Evolutionary conservation across 2,113 vertebrate species (phyloP).

Genomic region (Equus przewalskii): DNA sequence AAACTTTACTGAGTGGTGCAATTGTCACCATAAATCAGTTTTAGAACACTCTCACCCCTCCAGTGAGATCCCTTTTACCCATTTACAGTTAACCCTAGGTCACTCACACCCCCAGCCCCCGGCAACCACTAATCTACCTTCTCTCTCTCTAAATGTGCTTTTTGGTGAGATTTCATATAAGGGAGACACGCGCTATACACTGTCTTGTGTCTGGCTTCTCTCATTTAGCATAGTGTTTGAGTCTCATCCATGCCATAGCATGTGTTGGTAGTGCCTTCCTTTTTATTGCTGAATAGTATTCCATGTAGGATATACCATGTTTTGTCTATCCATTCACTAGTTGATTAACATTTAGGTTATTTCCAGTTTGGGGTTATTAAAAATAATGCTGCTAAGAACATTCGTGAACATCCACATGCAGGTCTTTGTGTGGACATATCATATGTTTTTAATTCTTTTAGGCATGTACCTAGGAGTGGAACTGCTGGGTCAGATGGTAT

Average conservation of each 20-base stretch:
- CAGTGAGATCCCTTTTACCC: neutral
- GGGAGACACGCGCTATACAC: rapidly evolving
- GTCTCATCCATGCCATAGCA: neutral
- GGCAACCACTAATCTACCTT: neutral
- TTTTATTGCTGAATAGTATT: neutral
- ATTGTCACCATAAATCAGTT: neutral
- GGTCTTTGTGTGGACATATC: neutral
- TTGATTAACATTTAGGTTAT: neutral
- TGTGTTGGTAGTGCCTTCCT: neutral
- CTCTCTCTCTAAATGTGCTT: neutral
- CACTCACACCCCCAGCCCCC: neutral
- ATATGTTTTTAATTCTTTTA: neutral
- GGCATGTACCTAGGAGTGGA: neutral
- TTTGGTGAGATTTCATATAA: neutral
- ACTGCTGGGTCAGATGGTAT: neutral
- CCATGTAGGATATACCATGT: no score
- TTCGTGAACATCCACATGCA: neutral
- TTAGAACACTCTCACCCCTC: neutral
- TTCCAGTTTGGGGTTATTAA: neutral
- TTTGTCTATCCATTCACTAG: neutral
- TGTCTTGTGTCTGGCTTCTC: neutral
- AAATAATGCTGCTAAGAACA: neutral
- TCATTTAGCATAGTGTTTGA: neutral
- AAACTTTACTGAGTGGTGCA: neutral
- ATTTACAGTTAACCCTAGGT: neutral